Base-by-base conservation (phyloP, 2,113 vertebrate species). In the Embiotoca jacksoni region DNA sequence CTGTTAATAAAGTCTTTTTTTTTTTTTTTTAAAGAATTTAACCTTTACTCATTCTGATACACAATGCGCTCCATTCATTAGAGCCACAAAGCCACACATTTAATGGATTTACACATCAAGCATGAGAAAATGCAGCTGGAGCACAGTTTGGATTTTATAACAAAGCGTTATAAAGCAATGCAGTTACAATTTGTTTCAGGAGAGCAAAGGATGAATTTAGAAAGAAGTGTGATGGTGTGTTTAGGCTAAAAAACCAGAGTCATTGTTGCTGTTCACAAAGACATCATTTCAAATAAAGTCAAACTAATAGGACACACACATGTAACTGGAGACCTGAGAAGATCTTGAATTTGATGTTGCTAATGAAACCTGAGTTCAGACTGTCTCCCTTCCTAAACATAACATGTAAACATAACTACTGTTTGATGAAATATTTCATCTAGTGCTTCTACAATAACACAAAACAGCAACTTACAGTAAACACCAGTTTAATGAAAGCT, bases 1-100 rank as follows among this genome's bases (percentile, higher is more conserved):
- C 33, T 87, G 63, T 83, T 81, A 93, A 88, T 91, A 91, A 93
- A 91, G 32, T 36, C 2, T 55, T 64, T 1, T 58, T 79, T 82
- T 84, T 79, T 53, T 71, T 74, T 64, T 67, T 41, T 49, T 71
- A 30, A 84, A 81, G 49, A 68, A 76, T 14, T 56, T 6, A 49
- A 65, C n/a, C 44, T 31, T 65, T 30, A 47, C 5, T 0, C n/a
- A 8, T 7, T 44, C 62, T 35, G 3, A 46, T 60, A 44, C 36
- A 35, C 1, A 0, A 36, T 33, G 4, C 10, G 49, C 30, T 52
- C 9, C 3, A 50, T 16, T 33, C 23, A 23, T 23, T 23, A 23
- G 23, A 23, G 23, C 23, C 23, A 23, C 23, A 82, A 49, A 60
- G 9, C 10, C 50, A 32, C 52, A 46, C 4, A 23, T 82, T 37